A percentile compares a stretch with the other conserved stretches of the same genome.
Evolutionary conservation across 2,113 vertebrate species (phyloP).

Genomic region (Balaeniceps rex): DNA sequence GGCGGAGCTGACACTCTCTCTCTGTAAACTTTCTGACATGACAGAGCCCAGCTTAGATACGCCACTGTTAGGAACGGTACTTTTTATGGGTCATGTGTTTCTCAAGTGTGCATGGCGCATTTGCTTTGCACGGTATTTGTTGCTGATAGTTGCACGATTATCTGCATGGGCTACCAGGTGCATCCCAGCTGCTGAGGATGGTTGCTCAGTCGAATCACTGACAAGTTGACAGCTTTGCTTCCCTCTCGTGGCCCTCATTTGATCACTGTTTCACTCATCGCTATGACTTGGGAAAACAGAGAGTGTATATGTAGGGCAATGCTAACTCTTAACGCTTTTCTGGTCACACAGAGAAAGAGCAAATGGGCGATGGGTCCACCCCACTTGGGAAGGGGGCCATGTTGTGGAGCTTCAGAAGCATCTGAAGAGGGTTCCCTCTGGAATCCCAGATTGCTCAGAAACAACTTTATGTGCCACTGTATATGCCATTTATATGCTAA

Average conservation of each 20-base stretch:
- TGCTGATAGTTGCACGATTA: not conserved
- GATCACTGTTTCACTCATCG: not conserved
- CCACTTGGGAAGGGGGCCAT: not conserved
- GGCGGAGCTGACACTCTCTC: not conserved
- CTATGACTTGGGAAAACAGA: not conserved
- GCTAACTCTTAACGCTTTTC: not conserved
- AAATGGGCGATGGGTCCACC: rapidly evolving
- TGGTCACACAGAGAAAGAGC: not conserved
- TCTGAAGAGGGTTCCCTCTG: not conserved
- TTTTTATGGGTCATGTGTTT: not conserved
- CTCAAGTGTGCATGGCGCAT: rapidly evolving
- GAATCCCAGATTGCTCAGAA: not conserved
- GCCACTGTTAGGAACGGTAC: rapidly evolving
- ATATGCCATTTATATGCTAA: not conserved
- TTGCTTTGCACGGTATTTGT: not conserved
- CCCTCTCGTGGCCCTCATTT: not conserved
- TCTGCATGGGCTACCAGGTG: not conserved
- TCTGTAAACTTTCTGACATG: not conserved
- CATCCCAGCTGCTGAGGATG: not conserved
- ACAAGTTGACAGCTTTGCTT: not conserved
- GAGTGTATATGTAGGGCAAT: not conserved
- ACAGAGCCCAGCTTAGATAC: not conserved
- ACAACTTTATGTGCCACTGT: not conserved
- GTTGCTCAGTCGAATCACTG: not conserved
- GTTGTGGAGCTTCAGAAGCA: not conserved